A percentile compares a stretch with the other conserved stretches of the same genome.
These are phyloP conservation scores for Pipa parva DNA, from an alignment of 2,113 vertebrate species.

Conservation along the genomic window DNA sequence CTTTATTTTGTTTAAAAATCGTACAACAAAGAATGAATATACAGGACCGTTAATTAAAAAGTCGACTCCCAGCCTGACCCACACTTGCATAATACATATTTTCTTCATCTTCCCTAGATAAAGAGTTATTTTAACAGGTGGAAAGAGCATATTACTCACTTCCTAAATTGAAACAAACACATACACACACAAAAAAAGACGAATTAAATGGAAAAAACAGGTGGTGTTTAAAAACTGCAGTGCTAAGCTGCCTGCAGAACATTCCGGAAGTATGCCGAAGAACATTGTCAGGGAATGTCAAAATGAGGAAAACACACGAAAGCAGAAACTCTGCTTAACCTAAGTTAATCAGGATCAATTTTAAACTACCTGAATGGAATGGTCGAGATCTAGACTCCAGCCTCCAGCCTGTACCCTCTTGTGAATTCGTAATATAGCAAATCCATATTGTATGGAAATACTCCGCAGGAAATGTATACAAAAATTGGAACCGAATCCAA, in stretches of 20 bases:
- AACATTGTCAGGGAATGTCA: neutral
- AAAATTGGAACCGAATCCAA: no score
- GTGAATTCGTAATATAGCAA: no score
- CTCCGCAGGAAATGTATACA: no score
- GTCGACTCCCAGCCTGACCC: neutral
- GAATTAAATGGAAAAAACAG: neutral
- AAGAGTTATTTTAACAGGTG: slow-evolving; percentile 17
- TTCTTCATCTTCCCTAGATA: slow-evolving; percentile 2
- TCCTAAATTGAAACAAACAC: neutral
- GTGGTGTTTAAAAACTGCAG: neutral
- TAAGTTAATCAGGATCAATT: no score
- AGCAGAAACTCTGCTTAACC: no score
- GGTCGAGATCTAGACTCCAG: no score
- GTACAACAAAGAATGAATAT: slow-evolving; percentile 35
- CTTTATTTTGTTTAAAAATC: slow-evolving; percentile 37
- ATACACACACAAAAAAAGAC: no score
- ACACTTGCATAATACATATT: slow-evolving; percentile 27
- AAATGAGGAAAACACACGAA: neutral
- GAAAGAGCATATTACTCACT: neutral
- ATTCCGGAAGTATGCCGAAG: neutral
- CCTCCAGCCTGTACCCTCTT: no score
- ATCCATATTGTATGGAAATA: no score
- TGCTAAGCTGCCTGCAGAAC: neutral
- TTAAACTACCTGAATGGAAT: no score
- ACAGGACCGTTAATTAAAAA: slow-evolving; percentile 28